Conservation (phyloP, 2,888 invertebrate species). For the Tethea ocularis region DNA sequence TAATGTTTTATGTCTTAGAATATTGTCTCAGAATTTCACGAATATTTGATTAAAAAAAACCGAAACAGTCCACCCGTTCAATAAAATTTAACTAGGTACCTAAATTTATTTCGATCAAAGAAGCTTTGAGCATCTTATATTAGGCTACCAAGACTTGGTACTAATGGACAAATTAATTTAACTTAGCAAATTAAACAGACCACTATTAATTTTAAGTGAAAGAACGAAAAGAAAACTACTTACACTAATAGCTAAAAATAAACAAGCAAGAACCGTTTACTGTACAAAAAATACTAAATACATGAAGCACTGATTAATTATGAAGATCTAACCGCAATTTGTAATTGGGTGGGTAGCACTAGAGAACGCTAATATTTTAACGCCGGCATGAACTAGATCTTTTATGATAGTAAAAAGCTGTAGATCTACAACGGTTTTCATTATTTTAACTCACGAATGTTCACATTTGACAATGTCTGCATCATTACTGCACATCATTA, state of each 20-base stretch:
- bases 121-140: too few relatives aligned
- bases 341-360: not conserved
- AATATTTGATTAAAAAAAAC: too few relatives aligned
- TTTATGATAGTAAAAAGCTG: not conserved
- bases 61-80: too few relatives aligned
- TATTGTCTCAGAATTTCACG: too few relatives aligned
- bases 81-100: too few relatives aligned
- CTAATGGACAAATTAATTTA: not conserved
- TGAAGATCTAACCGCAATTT: not conserved
- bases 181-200: not conserved
- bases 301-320: constrained; percentile 7
- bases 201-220: not conserved
- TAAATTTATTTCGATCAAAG: too few relatives aligned
- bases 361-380: not conserved
- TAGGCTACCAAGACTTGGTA: too few relatives aligned
- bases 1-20: too few relatives aligned
- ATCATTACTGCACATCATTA: not conserved
- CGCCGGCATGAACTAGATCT: constrained; percentile 3
- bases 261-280: not conserved
- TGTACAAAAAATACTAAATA: not conserved
- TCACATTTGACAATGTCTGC: not conserved
- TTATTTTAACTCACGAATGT: constrained; percentile 5
- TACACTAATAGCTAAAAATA: not conserved
- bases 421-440: constrained; percentile 1
- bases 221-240: not conserved